Base-by-base conservation (phyloP, 2,888 invertebrate genomes). In the Orthosia gracilis region DNA sequence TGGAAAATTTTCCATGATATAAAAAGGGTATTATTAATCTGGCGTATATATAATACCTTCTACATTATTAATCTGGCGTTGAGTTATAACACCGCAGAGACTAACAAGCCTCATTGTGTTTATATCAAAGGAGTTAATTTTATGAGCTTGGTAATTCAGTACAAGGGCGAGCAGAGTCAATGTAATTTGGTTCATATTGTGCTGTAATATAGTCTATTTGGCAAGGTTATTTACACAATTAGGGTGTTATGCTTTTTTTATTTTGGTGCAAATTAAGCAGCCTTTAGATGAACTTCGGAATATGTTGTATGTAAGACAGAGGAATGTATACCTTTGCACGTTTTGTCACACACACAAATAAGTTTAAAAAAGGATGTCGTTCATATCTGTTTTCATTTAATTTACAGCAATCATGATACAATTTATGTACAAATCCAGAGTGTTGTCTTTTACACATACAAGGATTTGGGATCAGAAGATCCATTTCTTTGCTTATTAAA, bases 31-130 rank as follows among this genome's bases (percentile, higher is more conserved):
- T 50, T 26, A 75, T 52, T 59, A 72, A n/a, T n/a, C n/a, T 23
- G 21, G n/a, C n/a, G n/a, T n/a, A n/a, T n/a, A n/a, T n/a, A n/a
- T n/a, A n/a, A n/a, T n/a, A n/a, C n/a, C n/a, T 63, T 62, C 59
- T 61, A 57, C 47, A 59, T 50, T 63, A 73, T 73, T 76, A 66
- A 69, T 55, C 26, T 55, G 15, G 23, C 49, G n/a, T 63, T 80
- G 57, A 69, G 54, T 73, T 69, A 76, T 54, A 67, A 31, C 47
- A 62, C 66, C 18, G 45, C 54, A 52, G 54, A 76, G 76, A 73
- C 87, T 90, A 91, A 91, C 87, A 82, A 91, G 69, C 65, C 54
- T 69, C 45, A 81, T 84, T 85, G 80, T 89, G 85, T 79, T 78
- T 64, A 65, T 73, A 52, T 86, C 85, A 88, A 87, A 83, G 68